A percentile compares a stretch with the other conserved stretches of the same genome.
Conservation (phyloP, 2,888 invertebrate species). For the Mimumesa dahlbomi region DNA sequence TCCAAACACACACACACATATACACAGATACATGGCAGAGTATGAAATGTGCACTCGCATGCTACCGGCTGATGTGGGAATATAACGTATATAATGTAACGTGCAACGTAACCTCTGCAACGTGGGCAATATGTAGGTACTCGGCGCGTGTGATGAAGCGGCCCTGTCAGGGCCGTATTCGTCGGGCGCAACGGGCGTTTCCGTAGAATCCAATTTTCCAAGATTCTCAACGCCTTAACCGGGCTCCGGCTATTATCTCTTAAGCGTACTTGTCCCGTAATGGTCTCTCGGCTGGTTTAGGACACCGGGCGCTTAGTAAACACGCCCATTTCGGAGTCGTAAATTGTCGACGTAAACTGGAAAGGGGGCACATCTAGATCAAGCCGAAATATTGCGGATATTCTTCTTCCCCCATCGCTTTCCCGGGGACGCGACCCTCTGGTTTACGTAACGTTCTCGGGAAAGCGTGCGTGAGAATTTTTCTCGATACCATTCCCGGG, state of each 20-base stretch:
- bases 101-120: constrained; percentile 21
- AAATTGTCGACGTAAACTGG: constrained; percentile 50
- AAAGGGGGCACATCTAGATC: constrained; percentile 24
- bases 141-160: constrained; percentile 49
- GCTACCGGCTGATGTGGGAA: neutral
- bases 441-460: neutral
- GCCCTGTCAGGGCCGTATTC: constrained; percentile 6
- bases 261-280: constrained; percentile 58
- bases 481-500: neutral
- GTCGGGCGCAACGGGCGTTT: constrained; percentile 26
- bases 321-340: constrained; percentile 55
- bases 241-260: constrained; percentile 55
- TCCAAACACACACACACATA: neutral
- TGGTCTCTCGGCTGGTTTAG: constrained; percentile 45
- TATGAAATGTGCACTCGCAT: neutral
- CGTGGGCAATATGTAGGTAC: constrained; percentile 50
- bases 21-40: neutral
- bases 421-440: neutral
- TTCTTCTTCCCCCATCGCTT: constrained; percentile 30
- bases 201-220: constrained; percentile 69
- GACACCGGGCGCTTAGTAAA: constrained; percentile 59
- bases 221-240: constrained; percentile 57
- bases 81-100: constrained; percentile 15
- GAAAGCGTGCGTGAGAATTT: constrained; percentile 11
- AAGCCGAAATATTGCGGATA: constrained; percentile 45